Evolutionary conservation across 64 coral and sea anemone species (phyloP).

Genomic region (Anthopleura sola): DNA sequence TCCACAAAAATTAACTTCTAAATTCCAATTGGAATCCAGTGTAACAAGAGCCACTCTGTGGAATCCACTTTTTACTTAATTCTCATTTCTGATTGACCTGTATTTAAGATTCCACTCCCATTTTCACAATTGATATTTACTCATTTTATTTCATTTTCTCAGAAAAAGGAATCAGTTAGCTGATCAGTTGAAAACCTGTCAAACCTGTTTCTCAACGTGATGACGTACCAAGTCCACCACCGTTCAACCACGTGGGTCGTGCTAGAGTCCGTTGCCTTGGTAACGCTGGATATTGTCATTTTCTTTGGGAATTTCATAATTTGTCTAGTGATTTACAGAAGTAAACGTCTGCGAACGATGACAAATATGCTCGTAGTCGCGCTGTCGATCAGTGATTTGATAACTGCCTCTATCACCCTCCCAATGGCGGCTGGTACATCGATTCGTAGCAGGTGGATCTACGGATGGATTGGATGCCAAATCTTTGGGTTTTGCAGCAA

Average conservation of each 20-base stretch:
- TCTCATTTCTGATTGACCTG: too few relatives aligned
- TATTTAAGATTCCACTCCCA: too few relatives aligned
- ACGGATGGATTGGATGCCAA: neutral
- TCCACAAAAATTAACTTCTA: too few relatives aligned
- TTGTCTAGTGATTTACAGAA: neutral
- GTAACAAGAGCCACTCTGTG: too few relatives aligned
- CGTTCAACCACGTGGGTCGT: slow-evolving; percentile 22
- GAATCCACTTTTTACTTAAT: too few relatives aligned
- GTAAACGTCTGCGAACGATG: neutral
- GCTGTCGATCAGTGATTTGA: neutral
- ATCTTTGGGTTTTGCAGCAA: slow-evolving; percentile 25
- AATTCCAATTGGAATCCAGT: too few relatives aligned
- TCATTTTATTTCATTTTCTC: too few relatives aligned
- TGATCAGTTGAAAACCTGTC: neutral
- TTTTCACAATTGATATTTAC: too few relatives aligned
- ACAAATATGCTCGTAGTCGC: slow-evolving; percentile 23
- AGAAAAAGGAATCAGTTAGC: too few relatives aligned
- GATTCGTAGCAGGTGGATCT: neutral
- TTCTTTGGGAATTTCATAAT: slow-evolving; percentile 13
- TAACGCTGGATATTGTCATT: slow-evolving; percentile 1
- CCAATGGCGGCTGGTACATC: slow-evolving; percentile 19
- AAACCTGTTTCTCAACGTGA: neutral
- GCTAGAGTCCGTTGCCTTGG: neutral
- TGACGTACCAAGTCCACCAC: neutral
- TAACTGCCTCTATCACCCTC: slow-evolving; percentile 2